Percentiles rank a stretch among this genome's conserved stretches.
These are phyloP conservation scores for Osmoderma eremita DNA, from an alignment of 2,888 invertebrate species.

Conservation along the genomic window DNA sequence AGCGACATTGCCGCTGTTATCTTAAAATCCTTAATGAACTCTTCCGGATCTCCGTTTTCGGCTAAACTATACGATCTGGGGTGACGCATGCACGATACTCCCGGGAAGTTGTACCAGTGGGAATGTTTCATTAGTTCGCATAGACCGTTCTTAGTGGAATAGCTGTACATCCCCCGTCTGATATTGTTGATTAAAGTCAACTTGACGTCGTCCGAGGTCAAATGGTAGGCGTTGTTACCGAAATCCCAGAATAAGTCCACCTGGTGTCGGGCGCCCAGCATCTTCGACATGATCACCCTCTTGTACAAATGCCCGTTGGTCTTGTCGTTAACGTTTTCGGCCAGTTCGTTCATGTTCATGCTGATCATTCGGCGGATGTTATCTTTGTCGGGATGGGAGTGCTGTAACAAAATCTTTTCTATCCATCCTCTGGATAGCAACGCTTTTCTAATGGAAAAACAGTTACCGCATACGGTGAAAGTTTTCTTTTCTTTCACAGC, in stretches of 20 bases:
- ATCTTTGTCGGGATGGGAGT: slow-evolving; percentile 55
- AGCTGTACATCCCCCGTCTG: slow-evolving; percentile 60
- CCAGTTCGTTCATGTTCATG: slow-evolving; percentile 54
- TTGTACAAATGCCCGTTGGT: slow-evolving; percentile 54
- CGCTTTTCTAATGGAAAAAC: slow-evolving; percentile 68
- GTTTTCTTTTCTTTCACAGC: slow-evolving; percentile 68
- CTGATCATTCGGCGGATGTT: slow-evolving; percentile 50
- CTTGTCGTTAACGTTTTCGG: slow-evolving; percentile 55
- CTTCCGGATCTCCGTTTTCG: slow-evolving; percentile 68
- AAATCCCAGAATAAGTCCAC: slow-evolving; percentile 80
- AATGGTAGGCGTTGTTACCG: slow-evolving; percentile 57
- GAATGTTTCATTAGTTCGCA: slow-evolving; percentile 69
- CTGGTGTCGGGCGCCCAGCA: slow-evolving; percentile 68
- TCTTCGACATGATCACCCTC: slow-evolving; percentile 67
- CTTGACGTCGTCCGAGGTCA: slow-evolving; percentile 57
- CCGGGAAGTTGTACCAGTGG: slow-evolving; percentile 66
- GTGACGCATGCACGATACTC: slow-evolving; percentile 72
- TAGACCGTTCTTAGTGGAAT: slow-evolving; percentile 66
- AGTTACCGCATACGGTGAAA: slow-evolving; percentile 68
- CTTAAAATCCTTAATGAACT: slow-evolving; percentile 78
- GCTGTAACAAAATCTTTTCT: slow-evolving; percentile 70
- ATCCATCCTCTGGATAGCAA: slow-evolving; percentile 77
- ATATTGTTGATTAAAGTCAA: slow-evolving; percentile 59
- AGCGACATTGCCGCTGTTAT: slow-evolving; percentile 82
- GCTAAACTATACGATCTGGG: slow-evolving; percentile 78